Conservation (phyloP, 1,140 invertebrate genomes). For the Nymphalis io region DNA sequence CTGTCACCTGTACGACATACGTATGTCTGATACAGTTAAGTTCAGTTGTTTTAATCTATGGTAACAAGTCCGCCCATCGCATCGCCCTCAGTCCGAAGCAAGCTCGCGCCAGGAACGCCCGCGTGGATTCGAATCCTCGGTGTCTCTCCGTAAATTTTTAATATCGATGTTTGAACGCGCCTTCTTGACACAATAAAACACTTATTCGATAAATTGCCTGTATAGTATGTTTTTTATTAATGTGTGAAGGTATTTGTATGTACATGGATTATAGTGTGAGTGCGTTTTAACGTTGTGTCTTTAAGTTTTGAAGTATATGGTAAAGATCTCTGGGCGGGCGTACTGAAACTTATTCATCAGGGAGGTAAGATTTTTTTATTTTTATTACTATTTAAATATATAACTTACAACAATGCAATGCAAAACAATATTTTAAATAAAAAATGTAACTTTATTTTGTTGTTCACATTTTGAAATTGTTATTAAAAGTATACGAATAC, state of each 20-base stretch:
- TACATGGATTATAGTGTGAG: constrained; percentile 29
- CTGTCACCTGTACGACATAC: not conserved
- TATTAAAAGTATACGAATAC: too few relatives aligned
- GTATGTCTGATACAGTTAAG: constrained; percentile 13
- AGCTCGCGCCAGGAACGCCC: constrained; percentile 29
- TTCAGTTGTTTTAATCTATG: constrained; percentile 32
- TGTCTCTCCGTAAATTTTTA: constrained; percentile 59
- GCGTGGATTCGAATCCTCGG: constrained; percentile 23
- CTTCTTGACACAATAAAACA: constrained; percentile 27
- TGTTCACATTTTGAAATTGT: too few relatives aligned
- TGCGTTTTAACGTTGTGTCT: constrained; percentile 41
- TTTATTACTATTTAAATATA: not conserved
- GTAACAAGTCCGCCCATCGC: constrained; percentile 28
- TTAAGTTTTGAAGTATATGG: constrained; percentile 67
- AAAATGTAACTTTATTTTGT: not conserved
- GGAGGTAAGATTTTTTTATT: constrained; percentile 50
- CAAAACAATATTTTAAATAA: too few relatives aligned
- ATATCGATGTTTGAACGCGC: constrained; percentile 52
- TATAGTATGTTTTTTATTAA: constrained; percentile 20
- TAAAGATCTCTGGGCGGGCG: constrained; percentile 49
- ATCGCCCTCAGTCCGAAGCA: constrained; percentile 44
- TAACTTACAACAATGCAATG: too few relatives aligned
- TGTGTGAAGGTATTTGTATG: constrained; percentile 22
- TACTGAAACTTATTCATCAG: constrained; percentile 60
- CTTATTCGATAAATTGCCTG: constrained; percentile 28